Conservation (phyloP, 2,888 invertebrate genomes). For the Chaetogeoica ovagalla region DNA sequence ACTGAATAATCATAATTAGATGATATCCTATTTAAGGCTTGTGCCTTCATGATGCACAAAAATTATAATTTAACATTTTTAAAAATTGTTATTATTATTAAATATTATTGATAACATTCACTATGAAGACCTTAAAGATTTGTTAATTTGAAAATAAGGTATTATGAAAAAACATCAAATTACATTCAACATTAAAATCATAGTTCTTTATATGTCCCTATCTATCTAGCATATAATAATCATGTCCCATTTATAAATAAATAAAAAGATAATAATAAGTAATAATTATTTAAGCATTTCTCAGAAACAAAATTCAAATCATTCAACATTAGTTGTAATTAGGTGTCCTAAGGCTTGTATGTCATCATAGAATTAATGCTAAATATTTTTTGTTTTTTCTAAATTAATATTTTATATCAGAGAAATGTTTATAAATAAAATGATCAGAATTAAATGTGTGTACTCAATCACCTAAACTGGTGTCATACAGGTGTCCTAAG, state of each 20-base stretch:
- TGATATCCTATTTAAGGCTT: slow-evolving; percentile 27
- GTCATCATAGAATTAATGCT: slow-evolving; percentile 6
- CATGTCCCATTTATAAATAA: neutral
- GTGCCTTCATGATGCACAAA: too few relatives aligned
- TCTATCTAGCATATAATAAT: slow-evolving; percentile 13
- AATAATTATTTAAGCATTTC: neutral
- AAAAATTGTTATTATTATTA: too few relatives aligned
- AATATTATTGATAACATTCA: too few relatives aligned
- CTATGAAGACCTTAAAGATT: too few relatives aligned
- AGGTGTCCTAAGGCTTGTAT: too few relatives aligned
- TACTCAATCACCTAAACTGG: neutral
- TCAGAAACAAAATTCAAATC: neutral
- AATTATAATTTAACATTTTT: too few relatives aligned
- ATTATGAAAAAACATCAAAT: neutral
- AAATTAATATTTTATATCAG: neutral
- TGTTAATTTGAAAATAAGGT: too few relatives aligned
- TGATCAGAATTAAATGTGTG: neutral
- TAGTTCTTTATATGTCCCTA: slow-evolving; percentile 23
- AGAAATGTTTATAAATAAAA: neutral
- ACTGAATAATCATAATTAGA: slow-evolving; percentile 20
- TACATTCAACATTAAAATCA: neutral
- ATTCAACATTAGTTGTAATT: too few relatives aligned
- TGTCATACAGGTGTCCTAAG: slow-evolving; percentile 44
- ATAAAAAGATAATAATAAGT: neutral
- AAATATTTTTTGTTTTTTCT: neutral